Base-by-base conservation (phyloP, 2,888 invertebrate species). In the Drosophila nr. fundita region DNA sequence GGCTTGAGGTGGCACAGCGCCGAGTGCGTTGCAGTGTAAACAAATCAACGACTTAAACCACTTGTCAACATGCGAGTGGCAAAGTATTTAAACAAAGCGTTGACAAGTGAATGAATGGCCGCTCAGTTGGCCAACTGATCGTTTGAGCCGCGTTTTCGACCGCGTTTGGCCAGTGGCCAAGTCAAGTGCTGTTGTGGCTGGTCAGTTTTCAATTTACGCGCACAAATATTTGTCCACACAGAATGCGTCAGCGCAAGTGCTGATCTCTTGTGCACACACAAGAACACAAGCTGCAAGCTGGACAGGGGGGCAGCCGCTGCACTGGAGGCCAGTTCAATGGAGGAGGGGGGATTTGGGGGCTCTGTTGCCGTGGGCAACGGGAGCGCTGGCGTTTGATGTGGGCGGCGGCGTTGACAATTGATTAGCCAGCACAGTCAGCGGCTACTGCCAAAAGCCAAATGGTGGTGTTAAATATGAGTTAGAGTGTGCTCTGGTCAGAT, bases 11-110 rank as follows among this genome's bases (percentile, higher is more conserved):
- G 78, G 68, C 68, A 73, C 68, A 68, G 73, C 73, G 73, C 40
- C 62, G 76, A 76, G 74, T 77, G 76, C 74, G 78, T 73, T 78
- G 73, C 72, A 75, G 84, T 74, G 87, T 79, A 90, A 90, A 88
- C 90, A 88, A 90, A 88, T 90, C 87, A 87, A 86, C 83, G 84
- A 80, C 90, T 86, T 86, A 88, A 87, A 83, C 87, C 87, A 88
- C 90, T 90, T 88, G 87, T 90, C 90, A 87, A 90, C 86, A 85
- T 68, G 87, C 85, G 82, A 89, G 89, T 84, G 86, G 81, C 90
- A 86, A 87, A 87, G 90, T 87, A 89, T 87, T 87, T 87, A 87
- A 88, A 88, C 88, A 87, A 87, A 89, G 78, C 87, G 84, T 86
- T 86, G 84, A 84, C 89, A 85, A 85, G 82, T 86, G 85, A 85